Evolutionary conservation across 2,888 invertebrate genomes (phyloP).

Genomic region (Drosophila barbarae): DNA sequence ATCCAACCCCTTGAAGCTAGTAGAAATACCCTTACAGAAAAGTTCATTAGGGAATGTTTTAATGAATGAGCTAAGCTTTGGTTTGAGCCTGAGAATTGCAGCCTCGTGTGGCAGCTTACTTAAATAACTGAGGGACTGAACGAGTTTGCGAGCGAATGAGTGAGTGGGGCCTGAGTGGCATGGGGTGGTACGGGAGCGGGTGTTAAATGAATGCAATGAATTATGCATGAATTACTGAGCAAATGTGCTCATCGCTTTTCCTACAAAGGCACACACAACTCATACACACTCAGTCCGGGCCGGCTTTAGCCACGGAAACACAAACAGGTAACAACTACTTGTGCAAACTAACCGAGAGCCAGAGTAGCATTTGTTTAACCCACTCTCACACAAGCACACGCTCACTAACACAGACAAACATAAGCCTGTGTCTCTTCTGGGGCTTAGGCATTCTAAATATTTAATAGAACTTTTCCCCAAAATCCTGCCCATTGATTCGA

Average conservation of each 20-base stretch:
- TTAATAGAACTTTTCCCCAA: slow-evolving; percentile 44
- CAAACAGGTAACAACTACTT: slow-evolving; percentile 55
- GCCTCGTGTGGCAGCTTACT: slow-evolving; percentile 49
- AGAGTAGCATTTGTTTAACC: slow-evolving; percentile 43
- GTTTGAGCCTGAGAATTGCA: slow-evolving; percentile 33
- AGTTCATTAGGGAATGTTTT: slow-evolving; percentile 44
- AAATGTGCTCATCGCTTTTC: slow-evolving; percentile 52
- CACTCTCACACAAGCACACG: slow-evolving; percentile 13
- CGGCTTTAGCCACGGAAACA: slow-evolving; percentile 15
- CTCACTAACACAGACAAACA: slow-evolving; percentile 14
- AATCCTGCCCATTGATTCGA: slow-evolving; percentile 23
- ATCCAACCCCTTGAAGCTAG: not conserved
- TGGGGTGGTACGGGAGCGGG: slow-evolving; percentile 43
- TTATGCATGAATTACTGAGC: slow-evolving; percentile 71
- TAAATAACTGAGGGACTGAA: slow-evolving; percentile 36
- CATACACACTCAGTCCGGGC: slow-evolving; percentile 2
- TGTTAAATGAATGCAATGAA: slow-evolving; percentile 74
- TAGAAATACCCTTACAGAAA: not conserved
- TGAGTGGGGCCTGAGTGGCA: slow-evolving; percentile 26
- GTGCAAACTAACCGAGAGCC: slow-evolving; percentile 47
- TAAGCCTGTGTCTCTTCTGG: slow-evolving; percentile 43
- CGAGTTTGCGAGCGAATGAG: slow-evolving; percentile 28
- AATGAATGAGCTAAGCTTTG: slow-evolving; percentile 55
- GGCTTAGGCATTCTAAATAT: slow-evolving; percentile 53
- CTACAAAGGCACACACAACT: slow-evolving; percentile 33